Evolutionary conservation across 2,113 vertebrate species (phyloP).

Genomic region (Megaceryle maxima): DNA sequence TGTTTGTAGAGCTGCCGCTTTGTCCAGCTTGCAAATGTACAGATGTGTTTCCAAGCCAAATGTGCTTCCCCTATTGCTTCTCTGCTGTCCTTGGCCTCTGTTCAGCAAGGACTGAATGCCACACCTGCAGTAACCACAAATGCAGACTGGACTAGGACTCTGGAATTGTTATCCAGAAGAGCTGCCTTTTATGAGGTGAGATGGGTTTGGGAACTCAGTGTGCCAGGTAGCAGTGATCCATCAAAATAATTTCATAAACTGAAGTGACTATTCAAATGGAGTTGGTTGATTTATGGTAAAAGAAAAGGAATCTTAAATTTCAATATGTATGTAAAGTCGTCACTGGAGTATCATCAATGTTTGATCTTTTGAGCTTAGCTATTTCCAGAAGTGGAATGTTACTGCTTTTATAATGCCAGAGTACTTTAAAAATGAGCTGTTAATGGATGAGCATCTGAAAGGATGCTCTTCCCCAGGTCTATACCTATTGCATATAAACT

Average conservation of each 20-base stretch:
- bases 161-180: background rate
- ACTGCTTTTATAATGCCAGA: background rate
- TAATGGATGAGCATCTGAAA: background rate
- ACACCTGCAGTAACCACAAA: background rate
- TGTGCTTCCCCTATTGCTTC: background rate
- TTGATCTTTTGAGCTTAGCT: conserved; percentile 24
- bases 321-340: conserved; percentile 2
- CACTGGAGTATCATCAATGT: background rate
- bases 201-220: background rate
- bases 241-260: background rate
- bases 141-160: background rate
- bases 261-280: background rate
- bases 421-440: background rate
- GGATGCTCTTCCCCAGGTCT: background rate
- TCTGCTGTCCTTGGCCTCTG: background rate
- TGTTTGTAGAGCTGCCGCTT: background rate
- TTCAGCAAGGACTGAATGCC: background rate
- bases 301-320: conserved; percentile 12
- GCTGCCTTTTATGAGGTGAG: background rate
- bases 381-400: background rate
- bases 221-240: background rate
- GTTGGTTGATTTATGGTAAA: background rate
- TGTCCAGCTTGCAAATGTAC: background rate
- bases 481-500: background rate
- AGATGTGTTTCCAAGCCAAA: too few species aligned